Evolutionary conservation across 2,888 invertebrate species (phyloP).

Genomic region (Drosophila birchii): DNA sequence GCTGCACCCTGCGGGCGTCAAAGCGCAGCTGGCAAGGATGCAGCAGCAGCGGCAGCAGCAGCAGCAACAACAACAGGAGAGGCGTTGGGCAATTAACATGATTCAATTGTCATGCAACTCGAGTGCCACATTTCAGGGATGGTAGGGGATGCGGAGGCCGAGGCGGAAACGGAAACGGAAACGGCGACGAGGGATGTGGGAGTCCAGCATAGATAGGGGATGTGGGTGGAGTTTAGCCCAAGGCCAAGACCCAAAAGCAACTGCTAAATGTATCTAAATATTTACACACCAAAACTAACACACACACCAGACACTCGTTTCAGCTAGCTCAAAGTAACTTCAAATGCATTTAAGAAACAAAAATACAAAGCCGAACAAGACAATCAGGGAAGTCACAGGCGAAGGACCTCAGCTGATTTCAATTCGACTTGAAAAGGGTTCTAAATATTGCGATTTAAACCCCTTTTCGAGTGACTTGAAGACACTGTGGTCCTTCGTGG

Average conservation of each 20-base stretch:
- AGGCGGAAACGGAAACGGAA: not conserved
- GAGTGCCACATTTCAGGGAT: conserved; percentile 77
- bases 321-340: conserved; percentile 57
- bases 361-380: conserved; percentile 25
- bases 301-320: conserved; percentile 49
- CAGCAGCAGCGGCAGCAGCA: conserved; percentile 29
- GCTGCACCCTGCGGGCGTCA: conserved; percentile 47
- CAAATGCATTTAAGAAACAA: conserved; percentile 49
- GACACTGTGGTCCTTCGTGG: not conserved
- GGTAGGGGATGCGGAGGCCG: conserved; percentile 25
- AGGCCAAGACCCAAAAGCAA: conserved; percentile 61
- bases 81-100: conserved; percentile 77
- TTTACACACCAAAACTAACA: conserved; percentile 46
- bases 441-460: not conserved
- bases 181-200: conserved; percentile 9
- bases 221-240: conserved; percentile 56
- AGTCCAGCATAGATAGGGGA: conserved; percentile 37
- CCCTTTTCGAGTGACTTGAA: not conserved
- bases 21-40: conserved; percentile 43
- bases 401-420: not conserved
- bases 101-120: conserved; percentile 77
- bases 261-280: conserved; percentile 73
- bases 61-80: conserved; percentile 54
- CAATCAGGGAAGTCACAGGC: conserved; percentile 8
- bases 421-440: not conserved